Evolutionary conservation across 1,140 invertebrate species (phyloP).

Genomic region (Stegodyphus mimosarum): DNA sequence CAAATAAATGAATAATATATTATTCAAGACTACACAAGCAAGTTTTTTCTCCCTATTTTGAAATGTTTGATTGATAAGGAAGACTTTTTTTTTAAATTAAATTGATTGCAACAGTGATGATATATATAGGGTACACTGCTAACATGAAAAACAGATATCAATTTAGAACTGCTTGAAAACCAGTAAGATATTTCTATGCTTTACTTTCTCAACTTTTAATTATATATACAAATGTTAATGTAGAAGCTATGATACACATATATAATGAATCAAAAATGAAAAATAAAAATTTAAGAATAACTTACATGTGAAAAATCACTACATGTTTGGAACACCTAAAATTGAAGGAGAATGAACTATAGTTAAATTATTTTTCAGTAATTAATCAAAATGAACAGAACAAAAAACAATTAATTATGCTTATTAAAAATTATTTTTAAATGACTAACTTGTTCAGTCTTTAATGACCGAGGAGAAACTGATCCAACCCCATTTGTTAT

Average conservation of each 20-base stretch:
- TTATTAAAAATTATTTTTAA: background rate
- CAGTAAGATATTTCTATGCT: too few species aligned
- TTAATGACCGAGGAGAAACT: conserved; percentile 27
- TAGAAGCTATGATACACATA: background rate
- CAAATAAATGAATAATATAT: too few species aligned
- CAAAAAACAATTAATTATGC: background rate
- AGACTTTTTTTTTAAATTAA: too few species aligned
- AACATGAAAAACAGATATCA: too few species aligned
- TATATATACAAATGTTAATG: too few species aligned
- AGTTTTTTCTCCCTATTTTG: too few species aligned
- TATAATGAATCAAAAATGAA: background rate
- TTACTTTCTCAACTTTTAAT: too few species aligned
- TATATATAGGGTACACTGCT: too few species aligned
- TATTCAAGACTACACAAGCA: too few species aligned
- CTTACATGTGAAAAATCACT: conserved; percentile 52
- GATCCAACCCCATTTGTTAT: conserved; percentile 43
- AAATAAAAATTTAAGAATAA: background rate
- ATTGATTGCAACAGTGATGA: too few species aligned
- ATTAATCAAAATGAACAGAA: background rate
- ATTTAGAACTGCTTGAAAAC: too few species aligned
- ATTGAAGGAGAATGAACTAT: conserved; percentile 16
- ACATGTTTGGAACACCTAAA: conserved; percentile 46
- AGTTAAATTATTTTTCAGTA: background rate
- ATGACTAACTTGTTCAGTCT: conserved; percentile 35
- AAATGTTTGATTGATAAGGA: too few species aligned